These are phyloP conservation scores for Eupithecia dodoneata DNA, from an alignment of 2,888 invertebrate species.

Conservation along the genomic window DNA sequence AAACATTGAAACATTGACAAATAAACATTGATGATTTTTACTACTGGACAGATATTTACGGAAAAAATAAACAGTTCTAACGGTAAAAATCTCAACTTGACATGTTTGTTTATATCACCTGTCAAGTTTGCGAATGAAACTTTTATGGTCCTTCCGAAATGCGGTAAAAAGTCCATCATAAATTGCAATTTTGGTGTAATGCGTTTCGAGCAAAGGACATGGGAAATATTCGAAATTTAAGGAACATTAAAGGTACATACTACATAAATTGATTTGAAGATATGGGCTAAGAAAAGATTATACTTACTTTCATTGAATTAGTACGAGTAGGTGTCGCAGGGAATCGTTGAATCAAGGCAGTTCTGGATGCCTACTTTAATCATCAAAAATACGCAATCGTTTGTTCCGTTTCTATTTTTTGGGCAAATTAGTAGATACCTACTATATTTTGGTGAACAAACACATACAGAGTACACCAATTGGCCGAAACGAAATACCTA, in stretches of 20 bases:
- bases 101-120: conserved; percentile 22
- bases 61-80: neutral
- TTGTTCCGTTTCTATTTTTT: too few species aligned
- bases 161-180: conserved; percentile 49
- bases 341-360: too few species aligned
- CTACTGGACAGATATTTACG: neutral
- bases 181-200: conserved; percentile 58
- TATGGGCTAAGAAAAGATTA: neutral
- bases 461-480: too few species aligned
- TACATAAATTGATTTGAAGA: neutral
- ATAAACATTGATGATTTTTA: neutral
- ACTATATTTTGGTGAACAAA: too few species aligned
- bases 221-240: conserved; percentile 40
- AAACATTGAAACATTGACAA: neutral
- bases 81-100: conserved; percentile 30
- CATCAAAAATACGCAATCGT: too few species aligned
- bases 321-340: neutral
- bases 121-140: conserved; percentile 22
- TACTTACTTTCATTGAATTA: neutral
- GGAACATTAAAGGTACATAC: neutral
- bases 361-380: too few species aligned
- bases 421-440: too few species aligned
- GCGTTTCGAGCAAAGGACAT: conserved; percentile 45
- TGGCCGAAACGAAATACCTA: too few species aligned
- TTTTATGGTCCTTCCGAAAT: conserved; percentile 46